Evolutionary conservation across 2,888 invertebrate species (phyloP), one percentile per base, ranked within the genome.

Genomic region (Boloria selene): DNA sequence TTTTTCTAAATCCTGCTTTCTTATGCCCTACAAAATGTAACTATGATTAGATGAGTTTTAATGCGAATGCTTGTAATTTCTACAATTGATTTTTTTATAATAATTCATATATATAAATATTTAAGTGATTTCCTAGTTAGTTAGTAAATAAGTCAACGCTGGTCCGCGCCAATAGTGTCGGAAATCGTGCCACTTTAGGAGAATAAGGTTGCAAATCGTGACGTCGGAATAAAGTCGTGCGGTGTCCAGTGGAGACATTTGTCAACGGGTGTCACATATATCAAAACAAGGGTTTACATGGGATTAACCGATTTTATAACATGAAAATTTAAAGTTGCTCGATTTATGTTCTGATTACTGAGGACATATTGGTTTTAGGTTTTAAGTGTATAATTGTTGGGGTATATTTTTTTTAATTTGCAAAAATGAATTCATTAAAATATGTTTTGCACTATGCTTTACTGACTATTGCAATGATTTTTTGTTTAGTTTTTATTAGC

Each of bases 211-310:
- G 59, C 59, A 59, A 59, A 14, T 59, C 49, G 59, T 49, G 59
- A 59, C 10, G 17, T 38, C 16, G 31, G 31, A 3, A 45, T 56
- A 17, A 49, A 59, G 49, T 59, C 59, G 59, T 59, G 59, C 49
- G 49, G 38, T 59, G 59, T 59, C 59, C 59, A 17, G 49, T 31
- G 17, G 59, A 38, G 59, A 38, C 59, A 59, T 59, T 59, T 59
- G 49, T 59, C 59, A 49, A 6, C 6, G 47, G 49, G 49, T 49
- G 59, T 49, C 38, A 17, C 49, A 59, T 59, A 49, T 49, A 59
- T 59, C 59, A 59, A 59, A 59, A 49, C 49, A 59, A 38, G 31
- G 38, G 17, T 26, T 49, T 59, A 59, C 59, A 59, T 47, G 47
- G 59, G 22, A 14, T 38, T 26, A 59, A 49, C 59, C 49, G 6